Evolutionary conservation across 2,888 invertebrate genomes (phyloP).

Genomic region (Brachylomia viminalis): DNA sequence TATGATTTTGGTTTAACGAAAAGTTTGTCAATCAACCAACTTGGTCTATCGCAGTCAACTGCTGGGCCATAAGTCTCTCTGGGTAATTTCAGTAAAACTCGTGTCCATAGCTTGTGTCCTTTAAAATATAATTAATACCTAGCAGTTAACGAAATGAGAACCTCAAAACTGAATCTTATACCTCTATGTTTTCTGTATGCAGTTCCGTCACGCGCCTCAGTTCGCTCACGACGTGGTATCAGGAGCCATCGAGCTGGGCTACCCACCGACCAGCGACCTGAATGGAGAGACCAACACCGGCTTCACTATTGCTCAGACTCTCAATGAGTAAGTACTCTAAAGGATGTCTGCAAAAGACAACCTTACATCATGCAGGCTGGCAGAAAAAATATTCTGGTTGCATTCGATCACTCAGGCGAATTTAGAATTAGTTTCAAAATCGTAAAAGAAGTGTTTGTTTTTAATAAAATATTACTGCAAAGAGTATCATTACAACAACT

Average conservation of each 20-base stretch:
- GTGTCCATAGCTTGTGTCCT: too few species aligned
- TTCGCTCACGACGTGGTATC: conserved; percentile 91
- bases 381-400: background rate
- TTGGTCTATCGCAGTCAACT: too few species aligned
- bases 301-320: conserved; percentile 92
- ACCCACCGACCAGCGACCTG: conserved; percentile 91
- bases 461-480: background rate
- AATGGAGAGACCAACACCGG: conserved; percentile 92
- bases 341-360: background rate
- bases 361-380: background rate
- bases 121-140: too few species aligned
- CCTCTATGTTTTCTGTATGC: conserved; percentile 51
- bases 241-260: conserved; percentile 91
- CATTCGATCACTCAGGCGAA: background rate
- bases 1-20: background rate
- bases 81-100: background rate
- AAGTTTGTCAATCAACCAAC: background rate
- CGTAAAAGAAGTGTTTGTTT: background rate
- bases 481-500: background rate
- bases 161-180: background rate
- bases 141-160: too few species aligned
- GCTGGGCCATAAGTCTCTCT: background rate
- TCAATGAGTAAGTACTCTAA: conserved; percentile 75
- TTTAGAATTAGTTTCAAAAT: background rate
- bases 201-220: conserved; percentile 92